Percentiles rank a stretch among this genome's conserved stretches.
Evolutionary conservation across 2,113 vertebrate species (phyloP).

Genomic region (Plecturocebus donacophilus): DNA sequence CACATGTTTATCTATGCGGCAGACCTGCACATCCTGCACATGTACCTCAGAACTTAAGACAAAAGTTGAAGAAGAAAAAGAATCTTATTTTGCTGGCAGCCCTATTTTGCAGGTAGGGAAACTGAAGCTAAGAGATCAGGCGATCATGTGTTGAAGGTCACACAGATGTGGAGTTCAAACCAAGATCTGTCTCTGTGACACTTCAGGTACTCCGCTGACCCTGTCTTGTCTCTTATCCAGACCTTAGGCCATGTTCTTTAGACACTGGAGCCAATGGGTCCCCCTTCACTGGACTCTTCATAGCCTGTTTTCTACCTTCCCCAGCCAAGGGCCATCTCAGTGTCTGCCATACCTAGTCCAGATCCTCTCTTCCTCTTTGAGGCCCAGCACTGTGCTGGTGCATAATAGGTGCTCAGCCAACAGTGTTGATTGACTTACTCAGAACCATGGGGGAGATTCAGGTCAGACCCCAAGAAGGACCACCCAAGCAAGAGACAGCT

Average conservation of each 20-base stretch:
- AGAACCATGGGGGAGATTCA: neutral
- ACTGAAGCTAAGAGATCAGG: neutral
- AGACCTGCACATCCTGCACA: too few species aligned
- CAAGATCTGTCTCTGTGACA: neutral
- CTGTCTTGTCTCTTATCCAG: neutral
- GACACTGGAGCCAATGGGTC: neutral
- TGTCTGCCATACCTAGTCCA: neutral
- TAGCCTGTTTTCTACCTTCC: neutral
- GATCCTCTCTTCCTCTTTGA: neutral
- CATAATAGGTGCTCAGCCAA: neutral
- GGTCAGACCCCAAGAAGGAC: neutral
- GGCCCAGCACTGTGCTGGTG: neutral
- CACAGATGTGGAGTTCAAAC: neutral
- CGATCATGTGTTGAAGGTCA: neutral
- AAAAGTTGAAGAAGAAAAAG: too few species aligned
- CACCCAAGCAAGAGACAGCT: neutral
- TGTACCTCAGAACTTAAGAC: too few species aligned
- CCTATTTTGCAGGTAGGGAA: neutral
- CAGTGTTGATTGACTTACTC: neutral
- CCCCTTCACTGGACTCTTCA: neutral
- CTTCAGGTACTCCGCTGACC: neutral
- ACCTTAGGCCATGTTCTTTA: neutral
- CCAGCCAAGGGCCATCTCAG: fast-evolving
- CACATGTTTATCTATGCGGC: too few species aligned
- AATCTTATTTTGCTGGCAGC: neutral